These are phyloP conservation scores for Rhyacichthys aspro DNA, from an alignment of 2,797 vertebrate species.

Conservation along the genomic window DNA sequence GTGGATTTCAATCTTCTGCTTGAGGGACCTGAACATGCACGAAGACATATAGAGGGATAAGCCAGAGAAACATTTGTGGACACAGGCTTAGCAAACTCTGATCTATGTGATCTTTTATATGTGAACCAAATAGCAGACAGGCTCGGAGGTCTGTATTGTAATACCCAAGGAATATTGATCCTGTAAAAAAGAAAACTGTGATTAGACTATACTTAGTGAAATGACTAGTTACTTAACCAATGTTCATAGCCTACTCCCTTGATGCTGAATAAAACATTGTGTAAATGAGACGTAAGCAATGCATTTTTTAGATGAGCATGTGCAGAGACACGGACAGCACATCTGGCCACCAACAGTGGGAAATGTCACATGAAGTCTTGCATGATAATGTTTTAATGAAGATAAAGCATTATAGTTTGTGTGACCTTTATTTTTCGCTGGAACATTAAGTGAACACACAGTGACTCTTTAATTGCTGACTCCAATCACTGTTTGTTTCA, in stretches of 20 bases:
- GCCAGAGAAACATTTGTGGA: slow-evolving; percentile 10
- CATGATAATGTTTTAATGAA: slow-evolving; percentile 50
- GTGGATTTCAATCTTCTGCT: slow-evolving; percentile 53
- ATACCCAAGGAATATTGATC: too few species aligned
- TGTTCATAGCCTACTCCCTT: slow-evolving; percentile 1
- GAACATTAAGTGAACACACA: neutral
- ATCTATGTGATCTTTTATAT: too few species aligned
- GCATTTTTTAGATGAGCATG: slow-evolving; percentile 20
- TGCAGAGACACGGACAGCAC: slow-evolving; percentile 23
- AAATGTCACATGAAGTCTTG: slow-evolving; percentile 51
- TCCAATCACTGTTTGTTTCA: slow-evolving; percentile 1
- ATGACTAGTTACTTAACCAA: neutral
- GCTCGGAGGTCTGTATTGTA: too few species aligned
- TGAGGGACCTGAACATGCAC: slow-evolving; percentile 42
- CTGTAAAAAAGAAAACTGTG: too few species aligned
- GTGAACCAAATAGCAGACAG: too few species aligned
- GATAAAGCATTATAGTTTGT: slow-evolving; percentile 36
- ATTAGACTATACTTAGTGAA: too few species aligned
- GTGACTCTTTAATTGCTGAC: slow-evolving; percentile 4
- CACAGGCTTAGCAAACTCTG: neutral
- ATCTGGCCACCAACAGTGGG: slow-evolving; percentile 18
- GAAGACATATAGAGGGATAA: slow-evolving; percentile 18
- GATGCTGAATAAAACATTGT: slow-evolving; percentile 15
- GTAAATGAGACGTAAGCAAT: slow-evolving; percentile 13
- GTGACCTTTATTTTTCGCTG: slow-evolving; percentile 35